A percentile compares a stretch with the other conserved stretches of the same genome.
These are phyloP conservation scores for Pseudonaja textilis DNA, from an alignment of 2,113 vertebrate species.

Conservation along the genomic window DNA sequence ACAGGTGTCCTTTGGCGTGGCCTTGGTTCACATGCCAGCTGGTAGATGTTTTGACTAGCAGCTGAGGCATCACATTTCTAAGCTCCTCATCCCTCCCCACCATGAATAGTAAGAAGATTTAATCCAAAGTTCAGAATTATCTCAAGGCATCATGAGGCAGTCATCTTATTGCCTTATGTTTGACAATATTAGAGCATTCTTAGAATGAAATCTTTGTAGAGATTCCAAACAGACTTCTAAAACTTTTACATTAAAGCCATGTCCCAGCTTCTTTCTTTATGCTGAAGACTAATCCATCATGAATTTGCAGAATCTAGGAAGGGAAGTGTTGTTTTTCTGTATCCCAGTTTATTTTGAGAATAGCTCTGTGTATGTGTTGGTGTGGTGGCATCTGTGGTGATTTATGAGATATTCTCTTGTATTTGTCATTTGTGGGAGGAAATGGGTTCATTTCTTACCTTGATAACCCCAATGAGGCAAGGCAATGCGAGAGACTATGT, in stretches of 20 bases:
- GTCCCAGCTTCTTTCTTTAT: not conserved
- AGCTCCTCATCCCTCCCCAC: too few relatives aligned
- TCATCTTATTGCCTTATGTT: not conserved
- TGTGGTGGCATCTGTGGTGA: not conserved
- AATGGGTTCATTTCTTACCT: not conserved
- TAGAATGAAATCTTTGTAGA: not conserved
- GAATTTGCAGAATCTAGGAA: slow-evolving; percentile 18
- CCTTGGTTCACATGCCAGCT: too few relatives aligned
- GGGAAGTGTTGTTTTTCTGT: slow-evolving; percentile 15
- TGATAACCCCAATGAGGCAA: not conserved
- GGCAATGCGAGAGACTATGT: not conserved
- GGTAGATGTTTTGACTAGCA: too few relatives aligned
- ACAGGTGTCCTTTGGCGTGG: too few relatives aligned
- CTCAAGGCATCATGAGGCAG: not conserved
- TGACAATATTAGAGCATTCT: not conserved
- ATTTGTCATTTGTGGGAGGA: not conserved
- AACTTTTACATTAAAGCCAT: not conserved
- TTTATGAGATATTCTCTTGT: not conserved
- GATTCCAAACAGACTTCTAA: not conserved
- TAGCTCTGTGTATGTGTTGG: not conserved
- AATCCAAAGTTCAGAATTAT: not conserved
- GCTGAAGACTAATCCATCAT: slow-evolving; percentile 45
- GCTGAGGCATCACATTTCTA: too few relatives aligned
- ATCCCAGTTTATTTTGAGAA: slow-evolving; percentile 25
- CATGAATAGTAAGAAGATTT: not conserved